Evolutionary conservation across 2,797 vertebrate species (phyloP), one percentile per base, ranked within the genome.

Genomic region (Rhyacichthys aspro): DNA sequence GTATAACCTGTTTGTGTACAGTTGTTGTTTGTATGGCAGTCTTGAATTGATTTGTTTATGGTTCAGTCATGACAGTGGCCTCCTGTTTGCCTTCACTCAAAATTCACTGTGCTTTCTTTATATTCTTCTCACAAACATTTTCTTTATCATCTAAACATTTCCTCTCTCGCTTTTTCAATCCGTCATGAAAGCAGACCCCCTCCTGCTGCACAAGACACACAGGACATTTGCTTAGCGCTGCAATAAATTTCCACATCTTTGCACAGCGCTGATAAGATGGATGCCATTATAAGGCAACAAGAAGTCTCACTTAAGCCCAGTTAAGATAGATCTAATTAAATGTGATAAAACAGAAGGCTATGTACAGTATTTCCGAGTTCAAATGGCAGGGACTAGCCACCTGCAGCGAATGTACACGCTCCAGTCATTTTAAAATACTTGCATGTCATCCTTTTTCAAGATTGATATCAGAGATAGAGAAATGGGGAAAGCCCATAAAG

Each of bases 241-340:
- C 65, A 61, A 36, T 39, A 8, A 72, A 78, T 68, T 38, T 56
- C 33, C 58, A 55, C 55, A 69, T 69, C 53, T 42, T 65, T 19
- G 44, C 38, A 46, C 16, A 53, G 45, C 11, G 63, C 1, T 33
- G 49, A 74, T 67, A 42, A 70, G 67, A 68, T 42, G 47, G 1
- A 11, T 52, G 3, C 54, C 5, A 39, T 18, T 42, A 65, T 76
- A 49, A 59, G 38, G 71, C 65, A 70, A 70, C 34, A 74, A 74
- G 12, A 60, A n/a, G n/a, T n/a, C 58, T 73, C 63, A 70, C 62
- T 70, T 58, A 56, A 69, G 76, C 55, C 43, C 2, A 11, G 48
- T 69, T 66, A 55, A 68, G 58, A 73, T 55, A 60, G 36, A 70
- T 65, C 8, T 57, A 67, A 79, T 82, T 79, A 70, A 79, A 74